phyloP scores from a whole-genome alignment of 2,888 invertebrate genomes.

The Dicyrtomina minuta region DNA sequence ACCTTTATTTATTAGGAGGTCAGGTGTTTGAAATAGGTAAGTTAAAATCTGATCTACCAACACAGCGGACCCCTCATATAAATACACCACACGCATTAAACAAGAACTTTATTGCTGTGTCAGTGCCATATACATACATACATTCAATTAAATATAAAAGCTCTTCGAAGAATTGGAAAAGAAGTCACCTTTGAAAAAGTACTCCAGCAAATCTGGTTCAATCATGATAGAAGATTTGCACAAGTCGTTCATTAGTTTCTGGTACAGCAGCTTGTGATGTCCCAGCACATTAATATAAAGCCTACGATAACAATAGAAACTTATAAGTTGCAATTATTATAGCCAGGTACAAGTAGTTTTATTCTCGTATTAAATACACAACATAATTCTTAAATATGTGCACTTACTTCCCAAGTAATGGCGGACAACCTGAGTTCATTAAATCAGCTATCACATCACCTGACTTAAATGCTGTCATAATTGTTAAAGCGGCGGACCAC shows the following conservation, averaged over 20 bases:
- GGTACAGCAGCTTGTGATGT: slow-evolving; percentile 20
- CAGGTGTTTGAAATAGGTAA: no score
- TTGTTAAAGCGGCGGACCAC: slow-evolving; percentile 48
- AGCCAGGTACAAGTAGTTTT: no score
- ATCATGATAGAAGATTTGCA: slow-evolving; percentile 22
- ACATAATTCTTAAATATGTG: not conserved
- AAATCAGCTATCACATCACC: slow-evolving; percentile 38
- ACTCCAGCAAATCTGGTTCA: slow-evolving; percentile 60
- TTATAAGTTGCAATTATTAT: not conserved
- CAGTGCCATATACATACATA: no score
- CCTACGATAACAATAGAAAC: slow-evolving; percentile 27
- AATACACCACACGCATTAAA: no score
- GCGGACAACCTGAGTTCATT: slow-evolving; percentile 43
- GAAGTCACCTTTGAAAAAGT: slow-evolving; percentile 65
- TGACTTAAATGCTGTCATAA: slow-evolving; percentile 41
- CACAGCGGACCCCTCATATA: no score
- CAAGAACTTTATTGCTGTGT: not conserved
- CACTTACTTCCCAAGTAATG: slow-evolving; percentile 44
- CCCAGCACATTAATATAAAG: slow-evolving; percentile 35
- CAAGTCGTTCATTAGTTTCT: slow-evolving; percentile 34
- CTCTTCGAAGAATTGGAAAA: no score
- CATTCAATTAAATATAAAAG: no score
- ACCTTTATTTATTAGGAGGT: no score
- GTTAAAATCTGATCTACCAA: no score
- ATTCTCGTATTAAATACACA: no score